phyloP scores from a whole-genome alignment of 2,113 vertebrate genomes.

The Gambusia holbrooki region DNA sequence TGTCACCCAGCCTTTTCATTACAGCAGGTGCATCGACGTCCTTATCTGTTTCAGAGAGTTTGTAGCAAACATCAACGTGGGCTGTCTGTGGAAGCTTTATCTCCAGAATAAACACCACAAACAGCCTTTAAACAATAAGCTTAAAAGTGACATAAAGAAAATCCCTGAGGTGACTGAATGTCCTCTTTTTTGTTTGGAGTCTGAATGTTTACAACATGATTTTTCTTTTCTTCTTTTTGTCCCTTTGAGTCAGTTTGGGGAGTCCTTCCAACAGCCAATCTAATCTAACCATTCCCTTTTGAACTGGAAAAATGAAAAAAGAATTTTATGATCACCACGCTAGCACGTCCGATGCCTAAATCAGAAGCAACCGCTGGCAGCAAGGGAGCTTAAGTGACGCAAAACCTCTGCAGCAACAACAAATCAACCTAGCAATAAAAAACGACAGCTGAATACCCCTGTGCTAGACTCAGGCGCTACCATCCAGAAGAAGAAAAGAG shows the following conservation, averaged over 20 bases:
- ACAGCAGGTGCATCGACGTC: slow-evolving; percentile 50
- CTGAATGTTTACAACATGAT: neutral
- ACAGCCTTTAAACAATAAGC: slow-evolving; percentile 39
- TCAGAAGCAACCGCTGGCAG: slow-evolving; percentile 37
- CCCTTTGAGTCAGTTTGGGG: slow-evolving; percentile 1
- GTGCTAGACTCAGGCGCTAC: neutral
- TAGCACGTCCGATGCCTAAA: slow-evolving; percentile 6
- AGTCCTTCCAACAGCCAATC: slow-evolving; percentile 9
- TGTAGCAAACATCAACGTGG: slow-evolving; percentile 29
- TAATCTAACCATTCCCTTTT: slow-evolving; percentile 31
- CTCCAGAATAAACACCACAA: slow-evolving; percentile 6
- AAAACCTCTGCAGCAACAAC: slow-evolving; percentile 64
- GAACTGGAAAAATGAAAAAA: slow-evolving; percentile 4
- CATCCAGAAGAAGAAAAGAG: neutral
- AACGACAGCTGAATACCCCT: neutral
- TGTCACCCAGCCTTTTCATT: slow-evolving; percentile 50
- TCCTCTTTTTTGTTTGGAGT: slow-evolving; percentile 25
- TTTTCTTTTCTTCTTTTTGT: neutral
- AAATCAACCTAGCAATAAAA: slow-evolving; percentile 47
- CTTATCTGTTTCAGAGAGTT: slow-evolving; percentile 56
- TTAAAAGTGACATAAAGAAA: slow-evolving; percentile 20
- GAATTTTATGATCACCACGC: slow-evolving; percentile 17
- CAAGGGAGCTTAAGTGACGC: slow-evolving; percentile 43
- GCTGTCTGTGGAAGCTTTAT: slow-evolving; percentile 19
- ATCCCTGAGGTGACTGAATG: neutral